Conservation (phyloP, 2,888 invertebrate species). For the Chrysina gloriosa region DNA sequence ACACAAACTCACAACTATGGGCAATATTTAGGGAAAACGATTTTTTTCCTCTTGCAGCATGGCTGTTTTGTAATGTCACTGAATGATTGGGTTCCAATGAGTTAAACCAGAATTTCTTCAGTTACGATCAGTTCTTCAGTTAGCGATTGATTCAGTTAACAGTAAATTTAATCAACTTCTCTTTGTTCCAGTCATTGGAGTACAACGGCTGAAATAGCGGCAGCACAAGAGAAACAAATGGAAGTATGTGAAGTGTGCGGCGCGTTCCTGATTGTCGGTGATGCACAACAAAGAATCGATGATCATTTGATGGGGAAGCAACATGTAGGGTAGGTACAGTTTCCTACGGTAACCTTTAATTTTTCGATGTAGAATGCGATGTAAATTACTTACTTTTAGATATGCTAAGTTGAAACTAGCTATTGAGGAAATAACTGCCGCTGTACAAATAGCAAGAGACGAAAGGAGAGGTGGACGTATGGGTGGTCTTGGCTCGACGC, state of each 20-base stretch:
- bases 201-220: constrained; percentile 84
- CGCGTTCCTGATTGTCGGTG: constrained; percentile 98
- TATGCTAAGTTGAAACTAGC: constrained; percentile 78
- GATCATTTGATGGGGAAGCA: constrained; percentile 99
- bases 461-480: constrained; percentile 55
- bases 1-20: too few relatives aligned
- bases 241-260: constrained; percentile 99
- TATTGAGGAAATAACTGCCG: constrained; percentile 74
- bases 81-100: too few relatives aligned
- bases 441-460: constrained; percentile 73
- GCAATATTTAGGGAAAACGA: too few relatives aligned
- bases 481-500: constrained; percentile 54
- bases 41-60: too few relatives aligned
- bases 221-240: constrained; percentile 96
- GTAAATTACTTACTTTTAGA: constrained; percentile 55
- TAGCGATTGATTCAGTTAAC: too few relatives aligned
- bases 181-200: constrained; percentile 70
- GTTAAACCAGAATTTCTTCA: too few relatives aligned
- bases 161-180: constrained; percentile 8
- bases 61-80: too few relatives aligned
- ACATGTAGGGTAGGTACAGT: constrained; percentile 85
- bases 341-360: neutral
- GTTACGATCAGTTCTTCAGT: too few relatives aligned
- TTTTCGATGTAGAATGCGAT: too few relatives aligned
- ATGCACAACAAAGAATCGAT: constrained; percentile 97